Percentiles rank a stretch among this genome's conserved stretches.
Evolutionary conservation across 2,113 vertebrate genomes (phyloP).

Genomic region (Bettongia penicillata): DNA sequence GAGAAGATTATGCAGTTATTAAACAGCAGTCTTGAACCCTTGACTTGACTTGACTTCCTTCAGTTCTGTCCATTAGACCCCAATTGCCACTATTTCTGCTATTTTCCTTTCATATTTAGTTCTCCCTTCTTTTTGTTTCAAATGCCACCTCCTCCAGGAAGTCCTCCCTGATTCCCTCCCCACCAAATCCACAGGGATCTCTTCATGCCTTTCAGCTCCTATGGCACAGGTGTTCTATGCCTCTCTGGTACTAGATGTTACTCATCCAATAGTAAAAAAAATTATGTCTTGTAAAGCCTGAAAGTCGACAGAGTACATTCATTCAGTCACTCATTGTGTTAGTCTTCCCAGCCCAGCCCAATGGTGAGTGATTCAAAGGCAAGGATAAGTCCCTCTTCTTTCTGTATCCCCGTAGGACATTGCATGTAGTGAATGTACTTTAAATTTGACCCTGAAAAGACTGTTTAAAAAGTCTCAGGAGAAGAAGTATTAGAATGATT

Average conservation of each 20-base stretch:
- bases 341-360: neutral
- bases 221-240: neutral
- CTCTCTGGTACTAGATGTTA: neutral
- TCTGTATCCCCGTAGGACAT: neutral
- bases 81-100: neutral
- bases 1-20: neutral
- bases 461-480: neutral
- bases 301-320: neutral
- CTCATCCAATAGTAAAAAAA: neutral
- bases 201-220: neutral
- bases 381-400: neutral
- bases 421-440: neutral
- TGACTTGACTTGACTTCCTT: neutral
- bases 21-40: neutral
- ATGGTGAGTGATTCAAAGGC: neutral
- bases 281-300: neutral
- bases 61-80: neutral
- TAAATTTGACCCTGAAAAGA: neutral
- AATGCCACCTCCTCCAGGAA: neutral
- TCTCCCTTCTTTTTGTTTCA: neutral
- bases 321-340: neutral
- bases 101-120: neutral
- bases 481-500: neutral
- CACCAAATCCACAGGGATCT: neutral
- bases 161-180: neutral